Conservation (phyloP, 2,797 vertebrate species). For the Tiaroga cobitis region DNA sequence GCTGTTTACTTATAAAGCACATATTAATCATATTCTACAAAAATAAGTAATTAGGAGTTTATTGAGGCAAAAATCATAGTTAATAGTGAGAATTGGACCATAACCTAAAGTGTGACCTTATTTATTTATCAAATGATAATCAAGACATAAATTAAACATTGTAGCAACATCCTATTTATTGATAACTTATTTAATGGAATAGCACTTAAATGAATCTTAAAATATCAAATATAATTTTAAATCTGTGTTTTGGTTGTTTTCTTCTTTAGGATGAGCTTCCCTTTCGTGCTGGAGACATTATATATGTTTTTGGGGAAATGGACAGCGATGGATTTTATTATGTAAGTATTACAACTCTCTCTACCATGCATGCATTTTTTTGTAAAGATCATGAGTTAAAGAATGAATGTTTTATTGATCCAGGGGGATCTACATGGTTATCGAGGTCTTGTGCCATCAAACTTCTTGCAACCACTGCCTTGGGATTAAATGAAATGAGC, state of each 20-base stretch:
- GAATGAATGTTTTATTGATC: constrained; percentile 50
- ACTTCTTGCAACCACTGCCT: constrained; percentile 84
- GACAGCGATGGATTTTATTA: constrained; percentile 94
- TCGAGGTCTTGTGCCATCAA: constrained; percentile 92
- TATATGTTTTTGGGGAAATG: constrained; percentile 91
- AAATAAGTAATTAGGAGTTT: too few relatives aligned
- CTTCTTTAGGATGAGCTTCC: constrained; percentile 84
- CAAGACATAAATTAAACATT: neutral
- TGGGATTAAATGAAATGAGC: constrained; percentile 68
- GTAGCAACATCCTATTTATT: neutral
- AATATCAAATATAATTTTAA: neutral
- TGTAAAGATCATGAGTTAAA: neutral
- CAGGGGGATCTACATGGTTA: constrained; percentile 90
- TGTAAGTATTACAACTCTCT: constrained; percentile 75
- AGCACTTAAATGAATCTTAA: neutral
- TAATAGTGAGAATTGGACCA: neutral
- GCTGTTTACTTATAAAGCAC: too few relatives aligned
- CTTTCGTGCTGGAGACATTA: constrained; percentile 89
- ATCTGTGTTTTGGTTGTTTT: neutral
- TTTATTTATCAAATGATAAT: neutral
- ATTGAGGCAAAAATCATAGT: too few relatives aligned
- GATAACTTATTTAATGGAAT: neutral
- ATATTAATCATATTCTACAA: neutral
- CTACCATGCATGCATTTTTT: neutral
- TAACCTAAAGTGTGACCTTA: neutral